Base-by-base conservation (phyloP, 2,113 vertebrate species). In the Gallinago jamesoni region DNA sequence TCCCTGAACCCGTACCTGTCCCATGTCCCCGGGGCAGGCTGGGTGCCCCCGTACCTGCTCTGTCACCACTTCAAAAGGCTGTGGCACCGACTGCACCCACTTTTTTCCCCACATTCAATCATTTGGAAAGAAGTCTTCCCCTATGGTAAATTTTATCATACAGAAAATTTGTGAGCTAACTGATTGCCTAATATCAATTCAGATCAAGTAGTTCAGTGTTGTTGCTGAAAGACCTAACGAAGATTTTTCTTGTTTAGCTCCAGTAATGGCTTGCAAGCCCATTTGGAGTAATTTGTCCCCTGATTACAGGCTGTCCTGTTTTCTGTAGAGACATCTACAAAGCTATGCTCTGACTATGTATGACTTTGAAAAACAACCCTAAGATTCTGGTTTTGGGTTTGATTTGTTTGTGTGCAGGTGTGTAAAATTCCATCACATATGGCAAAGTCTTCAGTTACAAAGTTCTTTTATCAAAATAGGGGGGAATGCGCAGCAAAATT, bases 1-100 rank as follows among this genome's bases (percentile, higher is more conserved):
- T 62, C 41, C 62, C 21, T 2, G 2, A 37, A 37, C 14, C 18
- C 28, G 33, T 0, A 3, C 0, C 0, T 22, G 45, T 9, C n/a
- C 39, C 0, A 0, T 2, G 7, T 4, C 47, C 75, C 14, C 30
- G 17, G 27, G 15, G 43, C 47, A 87, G 74, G 43, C 33, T 43
- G 43, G 91, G 69, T 5, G 1, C 8, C 14, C 47, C n/a, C 66
- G 35, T 0, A 37, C 74, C 84, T 63, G 41, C 10, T n/a, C 37
- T 72, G 76, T 30, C 45, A 50, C 20, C 35, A 35, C 33, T 33
- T 81, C 68, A 8, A 5, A 52, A 69, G 25, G 31, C 37, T 67
- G 14, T 31, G 47, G 68, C 31, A 70, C 19, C 2, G 3, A 37
- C 33, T 48, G 27, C 37, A n/a, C 43, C 52, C 8, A 2, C 31